phyloP scores from a whole-genome alignment of 1,140 invertebrate genomes.

The Cheumatopsyche charites region DNA sequence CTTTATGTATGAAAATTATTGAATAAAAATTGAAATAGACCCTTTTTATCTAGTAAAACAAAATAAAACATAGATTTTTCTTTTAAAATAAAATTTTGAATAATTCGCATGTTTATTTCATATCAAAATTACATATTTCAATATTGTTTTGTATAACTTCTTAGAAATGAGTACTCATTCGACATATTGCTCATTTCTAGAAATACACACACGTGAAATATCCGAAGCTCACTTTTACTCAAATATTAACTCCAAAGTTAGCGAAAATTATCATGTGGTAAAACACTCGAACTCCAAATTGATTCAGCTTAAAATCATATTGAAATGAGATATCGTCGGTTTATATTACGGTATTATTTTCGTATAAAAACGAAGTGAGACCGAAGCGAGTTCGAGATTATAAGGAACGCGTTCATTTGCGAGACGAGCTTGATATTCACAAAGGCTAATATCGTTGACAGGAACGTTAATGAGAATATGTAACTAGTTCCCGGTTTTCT shows the following conservation, averaged over 20 bases:
- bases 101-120: too few relatives aligned
- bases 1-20: background rate
- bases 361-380: too few relatives aligned
- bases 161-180: too few relatives aligned
- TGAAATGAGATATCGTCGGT: too few relatives aligned
- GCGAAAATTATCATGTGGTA: background rate
- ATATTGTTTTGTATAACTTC: too few relatives aligned
- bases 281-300: background rate
- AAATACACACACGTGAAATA: background rate
- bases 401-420: background rate
- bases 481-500: constrained; percentile 12
- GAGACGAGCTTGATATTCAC: constrained; percentile 11
- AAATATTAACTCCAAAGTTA: constrained; percentile 16
- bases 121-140: too few relatives aligned
- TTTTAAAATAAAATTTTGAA: too few relatives aligned
- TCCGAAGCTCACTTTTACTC: background rate
- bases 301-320: background rate
- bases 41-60: too few relatives aligned
- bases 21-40: background rate
- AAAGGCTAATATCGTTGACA: constrained; percentile 21
- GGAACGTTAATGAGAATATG: constrained; percentile 29
- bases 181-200: background rate
- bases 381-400: background rate
- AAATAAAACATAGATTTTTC: too few relatives aligned
- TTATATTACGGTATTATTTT: too few relatives aligned